Percentiles rank a stretch among this genome's conserved stretches.
These are phyloP conservation scores for Acanthaster planci DNA, from an alignment of 35 echinoderm and acorn worm species.

Conservation along the genomic window DNA sequence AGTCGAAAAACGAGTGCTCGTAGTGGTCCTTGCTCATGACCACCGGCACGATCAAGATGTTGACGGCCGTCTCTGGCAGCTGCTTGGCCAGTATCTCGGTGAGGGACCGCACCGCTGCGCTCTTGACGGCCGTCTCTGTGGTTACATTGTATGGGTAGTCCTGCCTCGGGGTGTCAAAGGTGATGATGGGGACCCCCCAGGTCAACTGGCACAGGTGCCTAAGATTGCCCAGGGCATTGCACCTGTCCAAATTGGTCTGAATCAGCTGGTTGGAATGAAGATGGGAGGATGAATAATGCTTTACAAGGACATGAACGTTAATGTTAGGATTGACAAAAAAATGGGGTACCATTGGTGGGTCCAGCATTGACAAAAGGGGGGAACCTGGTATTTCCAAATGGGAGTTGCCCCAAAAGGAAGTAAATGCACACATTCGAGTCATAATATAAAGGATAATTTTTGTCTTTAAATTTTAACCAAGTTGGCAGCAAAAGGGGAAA, in stretches of 20 bases:
- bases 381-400: too few relatives aligned
- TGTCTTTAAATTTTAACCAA: not conserved
- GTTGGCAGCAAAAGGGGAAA: not conserved
- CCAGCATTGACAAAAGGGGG: too few relatives aligned
- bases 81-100: slow-evolving; percentile 1
- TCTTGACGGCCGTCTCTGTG: slow-evolving; percentile 4
- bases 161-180: not conserved
- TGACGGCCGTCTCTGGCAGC: not conserved
- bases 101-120: not conserved
- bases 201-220: not conserved
- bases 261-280: not conserved
- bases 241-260: slow-evolving; percentile 4
- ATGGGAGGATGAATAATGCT: too few relatives aligned
- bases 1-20: too few relatives aligned
- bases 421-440: too few relatives aligned
- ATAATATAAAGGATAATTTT: too few relatives aligned
- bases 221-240: not conserved
- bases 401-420: too few relatives aligned
- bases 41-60: slow-evolving; percentile 9
- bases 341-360: too few relatives aligned
- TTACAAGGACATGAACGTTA: too few relatives aligned
- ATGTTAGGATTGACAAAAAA: too few relatives aligned
- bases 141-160: slow-evolving; percentile 5
- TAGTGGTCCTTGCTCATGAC: not conserved
- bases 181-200: slow-evolving; percentile 17